Percentiles rank a stretch among this genome's conserved stretches.
Conservation (phyloP, 2,888 invertebrate genomes). For the Ormyrus pomaceus region DNA sequence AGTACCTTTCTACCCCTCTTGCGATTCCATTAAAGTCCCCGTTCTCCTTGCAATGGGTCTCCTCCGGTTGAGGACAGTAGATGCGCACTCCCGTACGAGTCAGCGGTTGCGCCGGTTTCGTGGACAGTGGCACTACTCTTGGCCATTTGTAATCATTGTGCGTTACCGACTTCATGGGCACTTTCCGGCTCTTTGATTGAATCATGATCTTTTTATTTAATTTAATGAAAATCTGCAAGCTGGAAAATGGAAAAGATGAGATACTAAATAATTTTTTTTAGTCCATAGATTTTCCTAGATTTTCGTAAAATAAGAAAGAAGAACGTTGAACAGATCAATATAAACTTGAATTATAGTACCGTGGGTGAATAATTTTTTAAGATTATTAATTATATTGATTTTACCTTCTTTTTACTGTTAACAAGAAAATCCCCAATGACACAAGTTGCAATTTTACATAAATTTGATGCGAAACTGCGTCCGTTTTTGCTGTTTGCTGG, state of each 20-base stretch:
- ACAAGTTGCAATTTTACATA: no score
- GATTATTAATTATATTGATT: no score
- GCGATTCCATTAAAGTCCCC: no score
- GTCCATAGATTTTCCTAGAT: neutral
- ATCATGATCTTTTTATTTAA: slow-evolving; percentile 8
- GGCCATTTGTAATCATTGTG: slow-evolving; percentile 80
- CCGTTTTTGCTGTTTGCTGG: no score
- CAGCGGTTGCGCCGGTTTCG: slow-evolving; percentile 81
- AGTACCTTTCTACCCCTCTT: no score
- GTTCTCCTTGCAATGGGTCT: neutral
- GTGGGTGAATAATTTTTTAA: no score
- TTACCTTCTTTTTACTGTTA: no score
- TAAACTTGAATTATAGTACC: no score
- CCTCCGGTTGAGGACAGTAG: neutral
- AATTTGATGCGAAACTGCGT: no score
- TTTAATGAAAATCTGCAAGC: neutral
- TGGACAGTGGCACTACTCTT: slow-evolving; percentile 78
- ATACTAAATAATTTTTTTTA: neutral
- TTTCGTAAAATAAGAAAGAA: neutral
- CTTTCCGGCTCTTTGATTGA: slow-evolving; percentile 67
- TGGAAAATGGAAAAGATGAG: no score
- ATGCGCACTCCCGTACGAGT: slow-evolving; percentile 74
- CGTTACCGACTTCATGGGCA: slow-evolving; percentile 69
- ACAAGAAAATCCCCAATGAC: no score
- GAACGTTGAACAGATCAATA: neutral